Evolutionary conservation across 1,140 invertebrate species (phyloP).

Genomic region (Cherax quadricarinatus): DNA sequence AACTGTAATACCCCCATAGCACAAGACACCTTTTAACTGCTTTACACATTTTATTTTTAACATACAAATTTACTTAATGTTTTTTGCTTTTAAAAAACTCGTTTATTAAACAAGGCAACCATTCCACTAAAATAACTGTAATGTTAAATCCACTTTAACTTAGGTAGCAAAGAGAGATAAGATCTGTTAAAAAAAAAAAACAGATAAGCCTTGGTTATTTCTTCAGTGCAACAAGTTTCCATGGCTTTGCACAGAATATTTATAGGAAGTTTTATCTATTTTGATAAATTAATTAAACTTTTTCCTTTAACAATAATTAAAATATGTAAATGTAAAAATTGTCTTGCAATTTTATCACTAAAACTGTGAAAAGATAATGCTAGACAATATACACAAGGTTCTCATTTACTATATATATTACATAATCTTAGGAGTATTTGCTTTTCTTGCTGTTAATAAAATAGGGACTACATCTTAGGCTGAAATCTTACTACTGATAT

Average conservation of each 20-base stretch:
- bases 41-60: too few relatives aligned
- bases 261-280: background rate
- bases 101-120: too few relatives aligned
- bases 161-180: background rate
- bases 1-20: too few relatives aligned
- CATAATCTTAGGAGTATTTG: background rate
- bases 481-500: background rate
- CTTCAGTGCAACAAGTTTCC: background rate
- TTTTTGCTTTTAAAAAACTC: too few relatives aligned
- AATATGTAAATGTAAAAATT: background rate
- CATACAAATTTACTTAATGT: too few relatives aligned
- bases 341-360: background rate
- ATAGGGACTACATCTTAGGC: slow-evolving; percentile 17
- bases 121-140: too few relatives aligned
- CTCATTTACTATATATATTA: background rate
- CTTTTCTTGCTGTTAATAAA: background rate
- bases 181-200: background rate
- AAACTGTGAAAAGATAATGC: background rate
- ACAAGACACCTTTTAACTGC: too few relatives aligned
- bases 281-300: too few relatives aligned
- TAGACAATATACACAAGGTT: background rate
- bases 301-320: too few relatives aligned
- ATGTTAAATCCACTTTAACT: background rate
- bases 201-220: background rate
- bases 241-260: background rate